Evolutionary conservation across 2,113 vertebrate species (phyloP).

Genomic region (Nesoenas mayeri): DNA sequence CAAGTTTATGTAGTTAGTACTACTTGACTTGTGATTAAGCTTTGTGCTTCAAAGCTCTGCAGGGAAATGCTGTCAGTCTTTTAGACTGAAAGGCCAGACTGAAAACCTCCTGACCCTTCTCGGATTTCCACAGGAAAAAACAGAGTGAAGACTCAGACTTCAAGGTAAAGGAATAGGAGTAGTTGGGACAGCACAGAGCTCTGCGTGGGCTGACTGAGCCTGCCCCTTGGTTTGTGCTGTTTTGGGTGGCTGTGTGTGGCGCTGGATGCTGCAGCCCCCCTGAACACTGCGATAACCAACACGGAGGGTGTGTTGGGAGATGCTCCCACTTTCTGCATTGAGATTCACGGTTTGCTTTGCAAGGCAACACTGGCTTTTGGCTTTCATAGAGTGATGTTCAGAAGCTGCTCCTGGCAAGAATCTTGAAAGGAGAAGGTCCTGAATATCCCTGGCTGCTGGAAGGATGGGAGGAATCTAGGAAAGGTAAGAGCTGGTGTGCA

Average conservation of each 20-base stretch:
- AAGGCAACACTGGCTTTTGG: background rate
- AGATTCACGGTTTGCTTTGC: background rate
- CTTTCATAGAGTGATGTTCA: background rate
- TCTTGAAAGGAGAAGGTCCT: background rate
- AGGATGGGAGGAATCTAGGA: background rate
- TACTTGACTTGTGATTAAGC: background rate
- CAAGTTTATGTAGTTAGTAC: background rate
- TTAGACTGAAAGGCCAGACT: background rate
- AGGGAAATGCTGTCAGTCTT: background rate
- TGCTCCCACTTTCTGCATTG: background rate
- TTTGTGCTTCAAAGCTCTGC: background rate
- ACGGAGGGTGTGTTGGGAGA: rapidly evolving
- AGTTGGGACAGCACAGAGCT: rapidly evolving
- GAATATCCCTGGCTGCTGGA: background rate
- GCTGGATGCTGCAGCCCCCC: background rate
- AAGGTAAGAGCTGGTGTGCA: background rate
- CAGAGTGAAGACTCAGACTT: background rate
- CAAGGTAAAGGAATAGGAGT: background rate
- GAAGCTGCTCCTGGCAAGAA: background rate
- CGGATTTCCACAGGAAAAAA: background rate
- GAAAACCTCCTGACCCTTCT: background rate
- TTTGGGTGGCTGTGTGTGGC: background rate
- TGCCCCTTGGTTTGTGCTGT: background rate
- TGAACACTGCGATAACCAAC: background rate
- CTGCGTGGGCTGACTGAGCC: rapidly evolving